phyloP scores from a whole-genome alignment of 2,797 vertebrate genomes.

The Margarornis squamiger region DNA sequence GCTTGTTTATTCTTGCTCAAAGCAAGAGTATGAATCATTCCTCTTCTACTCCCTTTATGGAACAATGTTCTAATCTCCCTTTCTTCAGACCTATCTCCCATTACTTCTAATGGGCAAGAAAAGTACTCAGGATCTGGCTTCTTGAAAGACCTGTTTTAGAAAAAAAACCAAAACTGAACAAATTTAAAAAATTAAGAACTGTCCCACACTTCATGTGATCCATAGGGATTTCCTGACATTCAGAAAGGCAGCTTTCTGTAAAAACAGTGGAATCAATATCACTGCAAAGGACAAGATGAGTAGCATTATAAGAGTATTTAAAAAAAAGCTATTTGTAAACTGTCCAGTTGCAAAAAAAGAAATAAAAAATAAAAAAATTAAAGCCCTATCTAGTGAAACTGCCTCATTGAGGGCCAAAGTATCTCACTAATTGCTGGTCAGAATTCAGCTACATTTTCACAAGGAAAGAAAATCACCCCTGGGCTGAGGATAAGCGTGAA shows the following conservation, averaged over 20 bases:
- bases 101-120: neutral
- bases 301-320: neutral
- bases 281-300: neutral
- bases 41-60: neutral
- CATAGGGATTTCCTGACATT: neutral
- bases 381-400: neutral
- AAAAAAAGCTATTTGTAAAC: neutral
- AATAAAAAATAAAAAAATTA: neutral
- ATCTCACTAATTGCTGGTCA: neutral
- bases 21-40: neutral
- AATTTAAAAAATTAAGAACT: neutral
- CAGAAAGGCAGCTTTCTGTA: neutral
- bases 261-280: neutral
- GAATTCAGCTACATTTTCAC: neutral
- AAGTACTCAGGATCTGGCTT: neutral
- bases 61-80: neutral
- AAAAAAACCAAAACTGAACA: neutral
- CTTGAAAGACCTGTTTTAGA: neutral
- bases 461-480: neutral
- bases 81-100: neutral
- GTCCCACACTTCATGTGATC: neutral
- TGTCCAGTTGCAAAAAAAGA: neutral
- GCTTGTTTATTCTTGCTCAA: neutral
- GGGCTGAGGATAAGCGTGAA: neutral
- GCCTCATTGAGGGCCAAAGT: neutral